Base-by-base conservation (phyloP, 2,888 invertebrate species). In the Harpalus rubripes region DNA sequence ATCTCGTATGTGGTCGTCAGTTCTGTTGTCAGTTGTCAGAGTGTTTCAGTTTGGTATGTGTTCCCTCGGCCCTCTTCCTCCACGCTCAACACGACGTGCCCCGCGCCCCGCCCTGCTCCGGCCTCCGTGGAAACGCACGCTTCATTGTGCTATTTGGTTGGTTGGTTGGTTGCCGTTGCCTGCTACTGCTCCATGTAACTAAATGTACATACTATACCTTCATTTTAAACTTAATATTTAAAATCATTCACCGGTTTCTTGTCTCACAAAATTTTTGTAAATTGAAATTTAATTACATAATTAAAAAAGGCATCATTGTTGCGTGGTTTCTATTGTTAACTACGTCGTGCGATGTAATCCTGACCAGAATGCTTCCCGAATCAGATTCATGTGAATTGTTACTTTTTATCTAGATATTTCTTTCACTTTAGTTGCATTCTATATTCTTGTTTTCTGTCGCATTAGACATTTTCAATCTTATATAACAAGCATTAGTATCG, bases 131-230 rank as follows among this genome's bases (percentile, higher is more conserved):
- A 80, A 88, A 88, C 89, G 89, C 90, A 90, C 90, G 90, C 90
- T 91, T 90, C 87, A 88, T 56, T 90, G 90, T 90, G 90, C 89
- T 89, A 88, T 89, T 88, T 90, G 56, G 86, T 91, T 91, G 92
- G 91, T 92, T 91, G 92, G 91, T 91, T 91, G 92, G 91, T 91
- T 93, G 90, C 89, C 90, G 91, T 91, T 91, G 92, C 91, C 92
- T 93, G 90, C 89, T 90, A 87, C 86, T 87, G 86, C 85, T 87
- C 86, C 86, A 86, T 86, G 84, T 86, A 81, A 52, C 44, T 52
- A 80, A 74, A 82, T 81, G 63, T 81, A 76, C 41, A 61, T 81
- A 85, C 58, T 32, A 61, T 52, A 58, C 56, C 58, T 58, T n/a
- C 22, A 56, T 58, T 10, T 7, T 58, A 10, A 78, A 78, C 8